These are phyloP conservation scores for Patiria miniata DNA, from an alignment of 35 echinoderm and acorn worm species.

Conservation along the genomic window DNA sequence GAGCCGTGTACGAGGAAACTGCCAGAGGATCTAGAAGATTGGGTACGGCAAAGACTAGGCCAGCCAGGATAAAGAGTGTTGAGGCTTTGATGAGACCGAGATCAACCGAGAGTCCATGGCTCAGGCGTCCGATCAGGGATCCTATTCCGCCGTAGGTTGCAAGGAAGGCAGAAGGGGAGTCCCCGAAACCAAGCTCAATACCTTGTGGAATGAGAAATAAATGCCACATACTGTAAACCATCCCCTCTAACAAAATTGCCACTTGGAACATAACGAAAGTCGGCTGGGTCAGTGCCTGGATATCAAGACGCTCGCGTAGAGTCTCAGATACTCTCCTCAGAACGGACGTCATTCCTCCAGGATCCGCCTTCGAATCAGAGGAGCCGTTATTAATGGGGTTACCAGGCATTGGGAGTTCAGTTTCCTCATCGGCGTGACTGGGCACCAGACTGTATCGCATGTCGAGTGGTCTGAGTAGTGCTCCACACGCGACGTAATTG, in stretches of 20 bases:
- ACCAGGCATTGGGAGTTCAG: no score
- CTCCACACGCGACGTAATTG: not conserved
- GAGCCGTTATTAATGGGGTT: no score
- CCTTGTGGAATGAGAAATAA: constrained; percentile 19
- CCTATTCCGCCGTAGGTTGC: constrained; percentile 22
- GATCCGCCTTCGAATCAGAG: no score
- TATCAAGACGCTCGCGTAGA: not conserved
- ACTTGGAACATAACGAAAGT: constrained; percentile 25
- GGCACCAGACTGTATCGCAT: not conserved
- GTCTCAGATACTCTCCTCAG: no score
- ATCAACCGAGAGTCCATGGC: not conserved
- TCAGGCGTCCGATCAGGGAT: not conserved
- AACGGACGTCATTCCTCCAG: no score
- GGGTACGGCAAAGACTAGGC: not conserved
- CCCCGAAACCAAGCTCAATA: not conserved
- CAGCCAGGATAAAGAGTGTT: not conserved
- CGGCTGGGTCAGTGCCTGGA: not conserved
- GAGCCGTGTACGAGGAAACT: not conserved
- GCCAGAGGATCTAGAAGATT: not conserved
- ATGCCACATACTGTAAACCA: constrained; percentile 12
- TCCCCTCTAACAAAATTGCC: not conserved
- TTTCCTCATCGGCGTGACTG: not conserved
- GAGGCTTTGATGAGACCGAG: not conserved
- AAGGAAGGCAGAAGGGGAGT: not conserved
- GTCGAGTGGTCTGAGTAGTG: not conserved